phyloP scores from a whole-genome alignment of 2,888 invertebrate species.

The Danaus chrysippus region DNA sequence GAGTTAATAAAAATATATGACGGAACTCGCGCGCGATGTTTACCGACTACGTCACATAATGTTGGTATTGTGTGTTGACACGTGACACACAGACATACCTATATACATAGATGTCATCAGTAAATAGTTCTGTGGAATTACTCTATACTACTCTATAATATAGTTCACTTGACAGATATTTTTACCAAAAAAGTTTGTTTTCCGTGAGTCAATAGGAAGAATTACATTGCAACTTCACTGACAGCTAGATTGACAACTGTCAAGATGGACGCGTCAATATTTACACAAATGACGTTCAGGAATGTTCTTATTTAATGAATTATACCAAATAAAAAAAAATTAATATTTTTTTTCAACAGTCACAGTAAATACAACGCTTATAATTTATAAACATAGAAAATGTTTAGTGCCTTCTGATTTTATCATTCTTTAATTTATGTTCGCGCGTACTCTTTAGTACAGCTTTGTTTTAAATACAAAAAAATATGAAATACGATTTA shows the following conservation, averaged over 20 bases:
- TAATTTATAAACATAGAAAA: constrained; percentile 2
- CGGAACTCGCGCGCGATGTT: constrained; percentile 26
- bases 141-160: too few relatives aligned
- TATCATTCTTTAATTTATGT: constrained; percentile 3
- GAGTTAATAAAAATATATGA: constrained; percentile 21
- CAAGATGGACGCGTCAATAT: too few relatives aligned
- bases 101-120: neutral
- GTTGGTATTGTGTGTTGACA: constrained; percentile 31
- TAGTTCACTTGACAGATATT: too few relatives aligned
- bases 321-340: too few relatives aligned
- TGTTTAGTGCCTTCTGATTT: constrained; percentile 4
- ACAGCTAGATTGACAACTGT: too few relatives aligned
- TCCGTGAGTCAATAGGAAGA: too few relatives aligned
- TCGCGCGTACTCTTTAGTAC: constrained; percentile 7
- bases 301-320: too few relatives aligned
- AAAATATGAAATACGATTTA: constrained; percentile 3
- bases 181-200: too few relatives aligned
- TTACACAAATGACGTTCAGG: too few relatives aligned
- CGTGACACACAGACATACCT: constrained; percentile 28
- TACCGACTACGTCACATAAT: constrained; percentile 30
- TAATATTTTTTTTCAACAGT: too few relatives aligned
- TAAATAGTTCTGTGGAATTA: neutral
- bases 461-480: constrained; percentile 5
- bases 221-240: too few relatives aligned
- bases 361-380: neutral